phyloP scores from a whole-genome alignment of 2,113 vertebrate genomes.

The Ranitomeya variabilis region DNA sequence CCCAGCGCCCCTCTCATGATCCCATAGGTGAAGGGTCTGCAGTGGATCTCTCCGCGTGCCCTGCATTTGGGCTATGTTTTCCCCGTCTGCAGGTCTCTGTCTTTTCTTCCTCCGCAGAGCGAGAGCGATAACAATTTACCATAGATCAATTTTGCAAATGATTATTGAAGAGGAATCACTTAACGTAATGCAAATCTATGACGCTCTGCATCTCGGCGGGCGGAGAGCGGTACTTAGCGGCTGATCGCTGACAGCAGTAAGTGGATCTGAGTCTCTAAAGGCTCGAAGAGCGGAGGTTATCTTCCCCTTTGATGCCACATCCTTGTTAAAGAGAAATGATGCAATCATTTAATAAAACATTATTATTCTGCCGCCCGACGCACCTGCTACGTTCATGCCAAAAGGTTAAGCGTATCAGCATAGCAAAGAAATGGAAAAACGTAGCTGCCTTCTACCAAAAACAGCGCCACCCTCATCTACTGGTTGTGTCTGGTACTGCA shows the following conservation, averaged over 20 bases:
- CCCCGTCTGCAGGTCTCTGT: neutral
- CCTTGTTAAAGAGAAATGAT: conserved; percentile 9
- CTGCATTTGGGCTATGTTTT: neutral
- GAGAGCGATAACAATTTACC: neutral
- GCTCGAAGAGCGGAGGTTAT: neutral
- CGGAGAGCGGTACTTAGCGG: conserved; percentile 15
- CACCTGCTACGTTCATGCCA: neutral
- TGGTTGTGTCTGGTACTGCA: no score
- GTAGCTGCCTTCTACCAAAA: no score
- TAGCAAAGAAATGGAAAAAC: no score
- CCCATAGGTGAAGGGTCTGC: no score
- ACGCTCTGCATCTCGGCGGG: neutral
- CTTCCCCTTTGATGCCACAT: neutral
- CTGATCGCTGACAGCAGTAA: conserved; percentile 12
- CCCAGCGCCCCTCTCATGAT: neutral
- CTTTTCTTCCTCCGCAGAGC: neutral
- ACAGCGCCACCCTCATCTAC: no score
- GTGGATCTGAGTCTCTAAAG: conserved; percentile 18
- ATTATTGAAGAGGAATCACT: conserved; percentile 17
- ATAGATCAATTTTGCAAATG: conserved; percentile 29
- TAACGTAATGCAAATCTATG: conserved; percentile 34
- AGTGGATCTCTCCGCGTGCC: no score
- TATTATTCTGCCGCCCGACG: neutral
- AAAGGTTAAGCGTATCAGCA: neutral
- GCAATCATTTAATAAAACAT: neutral